Conservation (phyloP, 2,113 vertebrate species). For the Barbus barbus region DNA sequence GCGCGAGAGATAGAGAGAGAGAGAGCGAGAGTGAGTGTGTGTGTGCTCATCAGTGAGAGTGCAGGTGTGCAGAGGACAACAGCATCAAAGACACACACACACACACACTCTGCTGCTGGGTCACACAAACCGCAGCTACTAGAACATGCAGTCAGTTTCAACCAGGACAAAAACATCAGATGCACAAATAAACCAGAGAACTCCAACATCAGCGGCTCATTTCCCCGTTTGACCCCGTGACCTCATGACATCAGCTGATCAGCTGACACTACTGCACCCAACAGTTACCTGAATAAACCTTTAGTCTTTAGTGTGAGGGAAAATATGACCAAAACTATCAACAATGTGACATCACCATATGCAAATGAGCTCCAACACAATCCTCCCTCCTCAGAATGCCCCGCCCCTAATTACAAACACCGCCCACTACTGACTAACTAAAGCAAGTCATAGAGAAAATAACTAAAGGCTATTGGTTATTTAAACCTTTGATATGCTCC, state of each 20-base stretch:
- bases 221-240: neutral
- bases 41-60: neutral
- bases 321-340: neutral
- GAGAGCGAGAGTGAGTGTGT: too few species aligned
- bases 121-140: neutral
- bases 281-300: too few species aligned
- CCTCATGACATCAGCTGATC: neutral
- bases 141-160: neutral
- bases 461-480: neutral
- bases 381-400: neutral
- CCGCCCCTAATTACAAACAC: neutral
- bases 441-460: too few species aligned
- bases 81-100: neutral
- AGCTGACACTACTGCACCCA: neutral
- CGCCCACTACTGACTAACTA: too few species aligned
- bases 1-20: too few species aligned
- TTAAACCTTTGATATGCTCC: too few species aligned
- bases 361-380: neutral
- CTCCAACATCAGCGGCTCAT: neutral
- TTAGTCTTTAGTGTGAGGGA: too few species aligned
- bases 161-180: neutral
- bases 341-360: neutral
- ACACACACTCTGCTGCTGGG: neutral
- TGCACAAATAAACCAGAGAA: neutral
- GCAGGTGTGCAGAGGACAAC: conserved; percentile 1